Evolutionary conservation across 2,797 vertebrate species (phyloP), one percentile per base, ranked within the genome.

Genomic region (Anguilla megastoma): DNA sequence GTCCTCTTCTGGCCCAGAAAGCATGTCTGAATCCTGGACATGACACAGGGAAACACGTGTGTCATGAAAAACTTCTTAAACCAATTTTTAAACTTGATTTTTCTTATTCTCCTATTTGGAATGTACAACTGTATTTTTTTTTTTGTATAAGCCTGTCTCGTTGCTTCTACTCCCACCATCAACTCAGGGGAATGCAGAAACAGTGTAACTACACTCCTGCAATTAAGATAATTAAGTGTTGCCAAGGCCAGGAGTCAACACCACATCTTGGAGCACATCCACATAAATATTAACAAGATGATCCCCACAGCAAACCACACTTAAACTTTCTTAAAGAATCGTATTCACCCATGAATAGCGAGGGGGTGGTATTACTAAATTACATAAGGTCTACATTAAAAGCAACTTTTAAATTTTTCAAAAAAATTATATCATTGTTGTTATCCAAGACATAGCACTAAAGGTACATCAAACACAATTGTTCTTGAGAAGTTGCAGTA

Each of bases 11-110:
- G 96, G 93, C n/a, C 98, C 98, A 0, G 94, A 95, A 87, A 98
- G 91, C 97, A 98, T 97, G 88, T 97, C 95, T 88, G 90, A 90
- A 90, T 98, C 98, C 98, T 99, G 91, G 2, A 87, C 88, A 69
- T 48, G 85, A 2, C 27, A 12, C 41, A 50, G 12, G 45, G 36
- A 41, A 27, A 87, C 36, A 83, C 33, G 52, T 71, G 8, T 30
- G 27, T 71, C 66, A 71, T 71, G n/a, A 63, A n/a, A 71, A 8
- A 71, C n/a, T 30, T 30, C 5, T 30, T 56, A 56, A 56, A 12
- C 7, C 24, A 30, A 71, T 71, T 71, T 12, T 30, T 71, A 71
- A 30, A 8, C n/a, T 16, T 8, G n/a, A 71, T 71, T 71, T 71
- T 30, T 10, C 21, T 71, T 63, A 6, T 63, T 10, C n/a, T 30